Conservation (phyloP, 2,113 vertebrate species). For the Antechinus flavipes region DNA sequence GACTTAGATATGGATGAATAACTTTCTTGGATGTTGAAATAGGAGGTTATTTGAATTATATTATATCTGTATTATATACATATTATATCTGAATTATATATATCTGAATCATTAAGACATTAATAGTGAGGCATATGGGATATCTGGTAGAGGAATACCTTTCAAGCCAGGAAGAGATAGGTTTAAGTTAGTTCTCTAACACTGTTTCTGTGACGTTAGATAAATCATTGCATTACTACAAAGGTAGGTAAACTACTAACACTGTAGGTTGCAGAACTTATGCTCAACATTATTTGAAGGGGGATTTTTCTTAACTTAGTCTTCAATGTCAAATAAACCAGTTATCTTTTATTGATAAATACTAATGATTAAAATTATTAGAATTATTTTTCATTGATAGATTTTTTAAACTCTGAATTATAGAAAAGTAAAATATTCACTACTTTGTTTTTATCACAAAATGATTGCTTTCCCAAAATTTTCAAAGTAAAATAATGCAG, state of each 20-base stretch:
- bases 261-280: neutral
- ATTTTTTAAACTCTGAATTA: neutral
- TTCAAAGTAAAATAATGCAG: neutral
- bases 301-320: neutral
- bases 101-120: neutral
- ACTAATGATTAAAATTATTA: neutral
- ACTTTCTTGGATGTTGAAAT: neutral
- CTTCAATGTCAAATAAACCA: neutral
- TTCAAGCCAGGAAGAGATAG: neutral
- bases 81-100: neutral
- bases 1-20: neutral
- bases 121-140: neutral
- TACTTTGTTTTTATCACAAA: neutral
- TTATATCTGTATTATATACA: neutral
- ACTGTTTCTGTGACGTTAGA: neutral
- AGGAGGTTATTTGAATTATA: neutral
- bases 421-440: neutral
- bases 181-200: neutral
- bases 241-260: neutral
- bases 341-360: neutral
- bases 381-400: neutral
- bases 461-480: neutral
- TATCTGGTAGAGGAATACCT: neutral
- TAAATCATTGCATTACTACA: neutral
- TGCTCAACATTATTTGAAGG: neutral